Evolutionary conservation across 2,113 vertebrate genomes (phyloP).

Genomic region (Microcebus griseorufus): DNA sequence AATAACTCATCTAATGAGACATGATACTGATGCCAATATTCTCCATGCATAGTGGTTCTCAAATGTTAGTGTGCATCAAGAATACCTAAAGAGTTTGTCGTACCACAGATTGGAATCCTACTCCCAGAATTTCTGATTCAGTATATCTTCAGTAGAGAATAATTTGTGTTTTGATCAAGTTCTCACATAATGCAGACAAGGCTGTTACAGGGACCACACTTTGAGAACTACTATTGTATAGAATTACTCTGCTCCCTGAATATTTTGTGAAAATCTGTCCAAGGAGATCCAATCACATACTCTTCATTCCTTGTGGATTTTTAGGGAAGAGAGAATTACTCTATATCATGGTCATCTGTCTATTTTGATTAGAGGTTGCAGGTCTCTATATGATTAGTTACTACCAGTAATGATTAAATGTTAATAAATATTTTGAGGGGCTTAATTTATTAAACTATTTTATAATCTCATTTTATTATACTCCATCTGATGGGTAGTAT

Average conservation of each 20-base stretch:
- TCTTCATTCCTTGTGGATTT: neutral
- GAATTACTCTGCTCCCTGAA: neutral
- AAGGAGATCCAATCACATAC: neutral
- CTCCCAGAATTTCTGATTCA: neutral
- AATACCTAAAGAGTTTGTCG: neutral
- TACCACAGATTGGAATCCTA: neutral
- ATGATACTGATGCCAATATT: neutral
- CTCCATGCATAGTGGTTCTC: neutral
- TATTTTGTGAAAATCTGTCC: neutral
- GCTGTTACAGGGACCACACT: neutral
- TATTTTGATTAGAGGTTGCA: neutral
- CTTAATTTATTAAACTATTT: neutral
- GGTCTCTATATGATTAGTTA: neutral
- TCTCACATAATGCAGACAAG: neutral
- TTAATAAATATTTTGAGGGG: neutral
- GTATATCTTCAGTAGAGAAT: neutral
- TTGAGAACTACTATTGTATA: neutral
- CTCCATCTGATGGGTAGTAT: neutral
- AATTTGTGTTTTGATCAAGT: neutral
- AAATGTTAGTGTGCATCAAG: neutral
- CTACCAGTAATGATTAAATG: neutral
- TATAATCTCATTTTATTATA: neutral
- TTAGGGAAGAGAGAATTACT: neutral
- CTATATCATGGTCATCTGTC: neutral
- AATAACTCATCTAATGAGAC: neutral